A percentile compares a stretch with the other conserved stretches of the same genome.
Conservation (phyloP, 2,797 vertebrate genomes). For the Morus bassanus region DNA sequence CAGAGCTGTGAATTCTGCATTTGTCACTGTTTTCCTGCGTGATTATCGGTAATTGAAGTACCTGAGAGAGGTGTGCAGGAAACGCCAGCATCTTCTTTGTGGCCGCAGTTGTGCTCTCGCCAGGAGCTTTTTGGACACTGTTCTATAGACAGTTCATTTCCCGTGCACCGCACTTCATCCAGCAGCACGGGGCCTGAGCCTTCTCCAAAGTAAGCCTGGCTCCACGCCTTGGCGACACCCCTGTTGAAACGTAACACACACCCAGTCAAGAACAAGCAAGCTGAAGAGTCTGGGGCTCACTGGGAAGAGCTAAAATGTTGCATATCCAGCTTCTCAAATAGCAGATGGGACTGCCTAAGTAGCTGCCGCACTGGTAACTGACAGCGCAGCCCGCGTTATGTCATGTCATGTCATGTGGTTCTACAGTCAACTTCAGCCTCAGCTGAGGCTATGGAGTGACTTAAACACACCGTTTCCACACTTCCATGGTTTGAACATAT, state of each 20-base stretch:
- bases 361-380: neutral
- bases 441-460: neutral
- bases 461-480: neutral
- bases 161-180: slow-evolving; percentile 92
- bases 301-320: neutral
- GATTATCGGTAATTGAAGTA: slow-evolving; percentile 29
- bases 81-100: slow-evolving; percentile 93
- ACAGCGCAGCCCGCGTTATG: fast-evolving
- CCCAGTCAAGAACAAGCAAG: neutral
- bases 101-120: slow-evolving; percentile 93
- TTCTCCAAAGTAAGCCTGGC: slow-evolving; percentile 87
- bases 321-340: neutral
- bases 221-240: slow-evolving; percentile 88
- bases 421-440: neutral
- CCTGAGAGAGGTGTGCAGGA: slow-evolving; percentile 90
- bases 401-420: neutral
- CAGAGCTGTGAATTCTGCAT: neutral
- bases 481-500: neutral
- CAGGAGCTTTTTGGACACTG: slow-evolving; percentile 90
- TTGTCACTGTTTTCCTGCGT: neutral
- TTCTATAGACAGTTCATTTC: slow-evolving; percentile 94
- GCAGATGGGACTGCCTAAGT: neutral
- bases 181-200: slow-evolving; percentile 86
- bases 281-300: neutral
- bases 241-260: slow-evolving; percentile 64